Base-by-base conservation (phyloP, 2,888 invertebrate genomes). In the Pyrrhia umbra region DNA sequence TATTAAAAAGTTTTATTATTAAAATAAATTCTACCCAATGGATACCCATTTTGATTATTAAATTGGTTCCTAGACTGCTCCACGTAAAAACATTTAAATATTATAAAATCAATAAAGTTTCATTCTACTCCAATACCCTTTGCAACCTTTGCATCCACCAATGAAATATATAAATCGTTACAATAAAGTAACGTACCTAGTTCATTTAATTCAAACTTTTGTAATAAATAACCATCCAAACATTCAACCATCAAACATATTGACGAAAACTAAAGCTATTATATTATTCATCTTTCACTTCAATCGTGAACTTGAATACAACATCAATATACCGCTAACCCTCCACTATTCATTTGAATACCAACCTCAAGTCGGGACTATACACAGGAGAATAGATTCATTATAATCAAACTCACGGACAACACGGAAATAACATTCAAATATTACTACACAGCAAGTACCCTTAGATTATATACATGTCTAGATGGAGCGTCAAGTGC, bases 361-460 rank as follows among this genome's bases (percentile, higher is more conserved):
- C 47, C 18, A 34, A 50, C 47, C 56, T 61, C 21, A 42, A 59
- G 68, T 61, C 62, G 61, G 68, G 45, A 18, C 45, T 23, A 49
- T 60, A 39, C 58, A 58, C 59, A 13, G 40, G 52, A 54, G 56
- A 77, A 51, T 67, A 57, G 39, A 73, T 69, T 61, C 39, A 78
- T 75, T 69, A 73, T 40, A 5, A 65, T 64, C 50, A 37, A 56
- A 70, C 62, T 68, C 57, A 30, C 37, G 42, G 27, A 42, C 46
- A 40, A 37, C 37, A 25, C 42, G 57, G 66, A 70, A 75, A 71
- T 65, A 79, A 65, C 64, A 68, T 50, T 18, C n/a, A 57, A 62
- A 66, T 59, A 61, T 9, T 9, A 45, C n/a, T n/a, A n/a, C n/a
- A n/a, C 9, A 6, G 8, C 2, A 27, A 8, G 10, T 9, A 30